Evolutionary conservation across 2,888 invertebrate species (phyloP).

Genomic region (Agrotis puta): DNA sequence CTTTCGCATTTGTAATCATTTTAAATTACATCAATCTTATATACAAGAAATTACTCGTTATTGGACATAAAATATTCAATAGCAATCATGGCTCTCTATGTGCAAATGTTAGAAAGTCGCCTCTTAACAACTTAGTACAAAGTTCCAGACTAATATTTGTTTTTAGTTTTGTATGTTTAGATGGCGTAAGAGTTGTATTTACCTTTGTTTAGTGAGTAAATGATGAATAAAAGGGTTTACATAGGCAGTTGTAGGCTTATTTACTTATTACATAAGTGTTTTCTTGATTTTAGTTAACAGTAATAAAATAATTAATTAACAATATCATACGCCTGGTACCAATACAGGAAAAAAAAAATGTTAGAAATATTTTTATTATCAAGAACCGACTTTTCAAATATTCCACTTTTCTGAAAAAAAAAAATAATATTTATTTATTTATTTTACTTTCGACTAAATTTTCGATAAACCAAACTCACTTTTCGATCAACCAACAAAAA

Average conservation of each 20-base stretch:
- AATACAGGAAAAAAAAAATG: no score
- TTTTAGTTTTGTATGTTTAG: background rate
- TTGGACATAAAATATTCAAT: background rate
- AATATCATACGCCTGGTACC: no score
- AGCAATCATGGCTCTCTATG: conserved; percentile 36
- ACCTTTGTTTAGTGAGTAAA: background rate
- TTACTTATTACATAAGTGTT: background rate
- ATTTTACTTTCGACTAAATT: no score
- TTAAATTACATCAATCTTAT: background rate
- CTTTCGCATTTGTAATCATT: no score
- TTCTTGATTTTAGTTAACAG: no score
- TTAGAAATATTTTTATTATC: no score
- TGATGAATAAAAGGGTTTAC: background rate
- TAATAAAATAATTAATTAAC: no score
- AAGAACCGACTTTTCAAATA: no score
- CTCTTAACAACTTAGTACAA: background rate
- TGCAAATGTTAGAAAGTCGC: conserved; percentile 40
- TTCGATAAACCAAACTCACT: background rate
- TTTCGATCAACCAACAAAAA: background rate
- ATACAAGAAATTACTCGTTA: background rate
- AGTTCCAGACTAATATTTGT: conserved; percentile 30
- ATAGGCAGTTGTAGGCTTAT: background rate
- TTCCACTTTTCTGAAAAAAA: no score
- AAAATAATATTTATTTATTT: no score
- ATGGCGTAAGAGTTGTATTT: background rate